Evolutionary conservation across 2,888 invertebrate species (phyloP), one percentile per base, ranked within the genome.

Genomic region (Nomada ferruginata): DNA sequence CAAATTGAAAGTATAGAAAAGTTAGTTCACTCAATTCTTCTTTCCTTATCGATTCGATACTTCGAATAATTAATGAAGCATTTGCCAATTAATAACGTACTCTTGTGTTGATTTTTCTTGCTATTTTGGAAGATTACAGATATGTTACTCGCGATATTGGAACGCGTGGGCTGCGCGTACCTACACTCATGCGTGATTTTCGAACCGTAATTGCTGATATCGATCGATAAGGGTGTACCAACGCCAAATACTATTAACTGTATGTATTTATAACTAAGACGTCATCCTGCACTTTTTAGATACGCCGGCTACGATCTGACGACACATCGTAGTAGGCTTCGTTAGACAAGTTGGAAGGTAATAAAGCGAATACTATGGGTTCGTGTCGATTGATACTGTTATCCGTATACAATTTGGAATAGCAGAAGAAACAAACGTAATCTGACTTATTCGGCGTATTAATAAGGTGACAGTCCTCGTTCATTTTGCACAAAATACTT

Each of bases 141-240:
- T 29, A 7, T 7, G 29, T 29, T 29, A 29, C 29, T 29, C 5
- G 29, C 29, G 5, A 29, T 29, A 29, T 29, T 29, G 29, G 36
- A 7, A 5, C 36, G 7, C 36, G 7, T 36, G 36, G 36, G 36
- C 36, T 36, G 36, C 36, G 36, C 36, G 7, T 36, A 7, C 36
- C 7, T 5, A 36, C 36, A 7, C 1, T 36, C 18, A 26, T 66
- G 29, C 55, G 11, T 23, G 65, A 60, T 70, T 82, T 68, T 59
- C 59, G 68, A 80, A 44, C 42, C 60, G 65, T 76, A 76, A 81
- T 83, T 66, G 70, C 50, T 44, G 52, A 55, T 79, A 85, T 85
- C 77, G 84, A 84, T 79, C 69, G 53, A 9, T 36, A n/a, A 15
- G 53, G 55, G 29, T 72, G 65, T 47, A 65, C 18, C 53, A 68